Base-by-base conservation (phyloP, 2,888 invertebrate genomes). In the Phaedon cochleariae region DNA sequence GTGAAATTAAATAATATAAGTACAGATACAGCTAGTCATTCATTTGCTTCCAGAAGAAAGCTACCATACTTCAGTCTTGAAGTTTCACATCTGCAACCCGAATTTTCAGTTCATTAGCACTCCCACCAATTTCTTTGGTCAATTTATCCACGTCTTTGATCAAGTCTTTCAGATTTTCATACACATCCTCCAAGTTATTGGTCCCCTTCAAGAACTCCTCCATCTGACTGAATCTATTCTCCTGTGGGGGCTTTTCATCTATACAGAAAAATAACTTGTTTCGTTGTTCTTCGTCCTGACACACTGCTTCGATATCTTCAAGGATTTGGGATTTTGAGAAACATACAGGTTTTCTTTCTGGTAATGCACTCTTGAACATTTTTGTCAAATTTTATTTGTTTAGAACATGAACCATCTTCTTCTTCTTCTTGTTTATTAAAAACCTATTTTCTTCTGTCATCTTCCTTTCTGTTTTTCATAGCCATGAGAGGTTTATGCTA, bases 171-270 rank as follows among this genome's bases (percentile, higher is more conserved):
- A 79, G 65, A 48, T 70, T 68, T 22, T 72, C 69, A 4, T 74
- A 65, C 18, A 72, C 63, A 37, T 64, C 67, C 62, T 79, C 79
- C 53, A 79, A 68, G 58, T 75, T 73, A 46, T 74, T 71, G 12
- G 77, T 72, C n/a, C 76, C 74, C 60, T 75, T 76, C 29, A 80
- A 59, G 65, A 80, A 79, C n/a, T 77, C 75, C 57, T 78, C 76
- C 21, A 79, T 72, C 72, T 75, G 76, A 6, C 69, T 58, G 59
- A 79, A 73, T 64, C 72, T 75, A 1, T 67, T 62, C 58, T 79
- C 76, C 21, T 76, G 70, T 10, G 75, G 77, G 0, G 78, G 77
- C 54, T 72, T 75, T 58, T 79, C 75, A 62, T 80, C 78, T 54
- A 80, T 60, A 64, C 78, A 77, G 45, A 62, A 68, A 68, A 73